phyloP scores from a whole-genome alignment of 1,140 invertebrate species.

The Brachionus rubens region DNA sequence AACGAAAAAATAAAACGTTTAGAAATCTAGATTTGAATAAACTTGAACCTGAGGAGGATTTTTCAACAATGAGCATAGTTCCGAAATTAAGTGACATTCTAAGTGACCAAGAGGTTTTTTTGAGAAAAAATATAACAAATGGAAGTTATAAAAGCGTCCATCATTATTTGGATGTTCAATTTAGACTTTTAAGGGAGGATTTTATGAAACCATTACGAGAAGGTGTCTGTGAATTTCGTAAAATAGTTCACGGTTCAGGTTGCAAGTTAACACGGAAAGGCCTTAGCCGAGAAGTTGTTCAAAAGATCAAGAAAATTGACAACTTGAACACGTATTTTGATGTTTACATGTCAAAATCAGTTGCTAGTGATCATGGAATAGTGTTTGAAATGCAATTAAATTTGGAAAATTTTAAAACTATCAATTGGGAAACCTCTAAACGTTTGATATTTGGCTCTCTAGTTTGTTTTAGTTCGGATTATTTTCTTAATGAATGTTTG shows the following conservation, averaged over 20 bases:
- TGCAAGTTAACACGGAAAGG: background rate
- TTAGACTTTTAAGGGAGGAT: conserved; percentile 72
- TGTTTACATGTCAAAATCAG: background rate
- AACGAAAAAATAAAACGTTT: conserved; percentile 15
- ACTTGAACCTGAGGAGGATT: conserved; percentile 51
- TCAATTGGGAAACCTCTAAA: conserved; percentile 57
- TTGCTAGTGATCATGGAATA: conserved; percentile 32
- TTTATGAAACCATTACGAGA: conserved; percentile 58
- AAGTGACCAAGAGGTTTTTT: conserved; percentile 51
- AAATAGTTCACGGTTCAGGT: conserved; percentile 5
- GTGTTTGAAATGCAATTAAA: conserved; percentile 48
- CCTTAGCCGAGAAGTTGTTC: background rate
- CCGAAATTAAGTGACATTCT: conserved; percentile 53
- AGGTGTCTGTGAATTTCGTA: conserved; percentile 54
- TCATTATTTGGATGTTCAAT: conserved; percentile 74
- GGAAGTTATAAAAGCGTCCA: conserved; percentile 67
- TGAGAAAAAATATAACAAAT: conserved; percentile 65
- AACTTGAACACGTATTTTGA: conserved; percentile 40
- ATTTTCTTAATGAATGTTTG: conserved; percentile 29
- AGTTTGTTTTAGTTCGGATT: conserved; percentile 29
- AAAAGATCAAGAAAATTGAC: conserved; percentile 7
- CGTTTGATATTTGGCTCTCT: conserved; percentile 66
- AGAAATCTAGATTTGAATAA: background rate
- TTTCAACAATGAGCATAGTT: conserved; percentile 53
- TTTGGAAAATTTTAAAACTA: conserved; percentile 29